Evolutionary conservation across 2,797 vertebrate genomes (phyloP), one percentile per base, ranked within the genome.

Genomic region (Neosilurus hyrtlii): DNA sequence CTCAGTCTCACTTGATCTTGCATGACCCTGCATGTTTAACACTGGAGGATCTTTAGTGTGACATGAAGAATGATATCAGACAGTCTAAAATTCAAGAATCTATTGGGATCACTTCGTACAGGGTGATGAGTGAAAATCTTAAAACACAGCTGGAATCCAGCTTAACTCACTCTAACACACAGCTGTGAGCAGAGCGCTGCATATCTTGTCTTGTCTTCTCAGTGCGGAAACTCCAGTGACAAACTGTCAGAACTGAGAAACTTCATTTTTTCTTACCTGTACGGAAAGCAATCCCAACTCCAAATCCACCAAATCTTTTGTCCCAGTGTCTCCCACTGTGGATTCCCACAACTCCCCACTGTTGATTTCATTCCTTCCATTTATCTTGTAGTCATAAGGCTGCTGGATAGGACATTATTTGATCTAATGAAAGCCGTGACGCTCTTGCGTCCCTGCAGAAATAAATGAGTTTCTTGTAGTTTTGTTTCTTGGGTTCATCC

Each of bases 341-440:
- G n/a, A 81, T 71, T 79, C 79, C 67, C 66, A 16, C 56, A 26
- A 43, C 76, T 66, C 70, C 75, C 26, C 49, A 54, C 52, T 83
- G 71, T 68, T 77, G 26, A 51, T 77, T 81, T 78, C 67, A 82
- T 85, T 78, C 63, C 30, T 72, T 85, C 66, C 80, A 71, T 82
- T 72, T 63, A 49, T 72, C 67, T 77, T 57, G 67, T 76, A 71
- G 49, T 72, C 70, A n/a, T 59, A n/a, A 8, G 51, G 65, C 52
- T 76, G 79, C 62, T 15, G 56, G 56, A 81, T 43, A 84, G 37
- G 65, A 73, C 68, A 81, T 59, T 26, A 15, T 66, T n/a, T 10
- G 1, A 66, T 82, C 18, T 74, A 56, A 72, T 78, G 74, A 81
- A 84, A 78, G 82, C 67, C 37, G 20, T 80, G 57, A 30, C 24